A percentile compares a stretch with the other conserved stretches of the same genome.
Conservation (phyloP, 1,140 invertebrate genomes). For the Coelopa frigida region DNA sequence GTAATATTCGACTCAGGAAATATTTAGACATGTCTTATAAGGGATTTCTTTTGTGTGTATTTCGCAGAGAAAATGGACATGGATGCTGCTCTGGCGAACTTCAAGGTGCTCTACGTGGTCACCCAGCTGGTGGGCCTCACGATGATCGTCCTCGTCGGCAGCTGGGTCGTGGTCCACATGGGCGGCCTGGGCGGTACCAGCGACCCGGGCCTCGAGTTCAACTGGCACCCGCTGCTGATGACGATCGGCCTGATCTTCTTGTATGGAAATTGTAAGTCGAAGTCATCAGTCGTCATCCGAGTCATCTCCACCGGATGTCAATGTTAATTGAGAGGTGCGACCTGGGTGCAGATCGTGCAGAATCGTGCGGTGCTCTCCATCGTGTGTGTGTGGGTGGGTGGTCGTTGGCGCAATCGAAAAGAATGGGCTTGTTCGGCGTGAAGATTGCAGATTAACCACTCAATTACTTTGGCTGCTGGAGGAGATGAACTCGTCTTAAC, state of each 20-base stretch:
- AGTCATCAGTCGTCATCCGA: background rate
- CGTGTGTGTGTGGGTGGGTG: background rate
- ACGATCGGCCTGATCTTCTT: conserved; percentile 76
- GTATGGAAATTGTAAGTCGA: conserved; percentile 72
- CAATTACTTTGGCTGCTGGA: too few relatives aligned
- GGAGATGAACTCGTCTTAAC: too few relatives aligned
- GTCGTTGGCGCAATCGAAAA: too few relatives aligned
- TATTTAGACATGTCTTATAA: too few relatives aligned
- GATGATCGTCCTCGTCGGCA: conserved; percentile 57
- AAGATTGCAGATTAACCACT: too few relatives aligned
- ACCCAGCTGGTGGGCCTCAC: conserved; percentile 54
- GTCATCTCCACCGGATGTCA: too few relatives aligned
- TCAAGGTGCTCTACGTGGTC: conserved; percentile 42
- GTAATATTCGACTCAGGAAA: too few relatives aligned
- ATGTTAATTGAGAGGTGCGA: too few relatives aligned
- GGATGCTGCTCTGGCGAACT: conserved; percentile 36
- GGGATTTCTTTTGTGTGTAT: too few relatives aligned
- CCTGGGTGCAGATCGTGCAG: too few relatives aligned
- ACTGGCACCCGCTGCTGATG: conserved; percentile 88
- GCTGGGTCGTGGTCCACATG: conserved; percentile 65
- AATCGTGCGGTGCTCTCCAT: background rate
- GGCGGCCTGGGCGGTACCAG: conserved; percentile 72
- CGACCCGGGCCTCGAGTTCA: conserved; percentile 64
- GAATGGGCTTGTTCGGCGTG: too few relatives aligned
- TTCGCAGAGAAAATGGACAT: conserved; percentile 31